phyloP scores from a whole-genome alignment of 1,140 invertebrate genomes.

The Aphis craccivora region DNA sequence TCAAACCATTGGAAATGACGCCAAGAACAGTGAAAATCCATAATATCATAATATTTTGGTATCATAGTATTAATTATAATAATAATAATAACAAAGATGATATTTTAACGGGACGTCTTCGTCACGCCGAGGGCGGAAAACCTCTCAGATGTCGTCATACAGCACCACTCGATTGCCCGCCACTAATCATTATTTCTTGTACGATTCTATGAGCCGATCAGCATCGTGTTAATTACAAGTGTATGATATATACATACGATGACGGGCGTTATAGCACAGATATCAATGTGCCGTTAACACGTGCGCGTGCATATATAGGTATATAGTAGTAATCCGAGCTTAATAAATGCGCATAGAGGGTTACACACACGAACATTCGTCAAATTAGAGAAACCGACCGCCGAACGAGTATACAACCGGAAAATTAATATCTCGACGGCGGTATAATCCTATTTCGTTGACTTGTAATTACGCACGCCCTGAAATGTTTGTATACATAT shows the following conservation, averaged over 20 bases:
- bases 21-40: background rate
- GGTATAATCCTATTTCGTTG: constrained; percentile 48
- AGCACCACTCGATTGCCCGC: background rate
- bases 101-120: background rate
- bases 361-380: constrained; percentile 35
- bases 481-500: background rate
- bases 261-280: background rate
- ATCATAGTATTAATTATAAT: no score
- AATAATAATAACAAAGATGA: background rate
- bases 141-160: background rate
- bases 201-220: background rate
- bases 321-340: constrained; percentile 41
- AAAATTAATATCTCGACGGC: constrained; percentile 54
- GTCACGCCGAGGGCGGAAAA: background rate
- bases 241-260: background rate
- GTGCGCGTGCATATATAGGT: background rate
- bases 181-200: constrained; percentile 25
- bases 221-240: background rate
- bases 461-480: constrained; percentile 42
- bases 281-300: background rate
- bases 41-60: no score
- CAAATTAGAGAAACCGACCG: constrained; percentile 53
- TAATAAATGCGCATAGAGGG: constrained; percentile 31
- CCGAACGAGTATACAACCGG: constrained; percentile 42
- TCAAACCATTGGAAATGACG: background rate